These are phyloP conservation scores for Hirtodrosophila duncani DNA, from an alignment of 2,888 invertebrate species.

Conservation along the genomic window DNA sequence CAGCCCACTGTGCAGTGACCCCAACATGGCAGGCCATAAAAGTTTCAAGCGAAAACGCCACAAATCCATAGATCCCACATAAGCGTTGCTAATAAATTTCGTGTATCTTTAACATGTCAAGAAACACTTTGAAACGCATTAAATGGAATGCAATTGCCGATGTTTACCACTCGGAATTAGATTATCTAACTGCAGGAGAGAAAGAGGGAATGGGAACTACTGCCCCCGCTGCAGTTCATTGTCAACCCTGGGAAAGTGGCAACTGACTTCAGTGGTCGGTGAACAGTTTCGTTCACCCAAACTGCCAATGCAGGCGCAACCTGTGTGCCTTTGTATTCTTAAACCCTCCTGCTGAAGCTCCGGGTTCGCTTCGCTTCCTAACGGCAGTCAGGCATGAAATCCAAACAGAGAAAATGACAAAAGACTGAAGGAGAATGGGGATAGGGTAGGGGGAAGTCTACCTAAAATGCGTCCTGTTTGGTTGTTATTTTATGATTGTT, in stretches of 20 bases:
- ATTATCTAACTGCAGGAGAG: background rate
- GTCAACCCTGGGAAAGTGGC: constrained; percentile 20
- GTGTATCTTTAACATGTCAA: constrained; percentile 47
- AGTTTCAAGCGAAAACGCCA: no score
- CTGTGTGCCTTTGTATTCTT: constrained; percentile 16
- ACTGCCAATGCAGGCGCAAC: constrained; percentile 41
- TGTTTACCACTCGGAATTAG: constrained; percentile 24
- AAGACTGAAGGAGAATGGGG: background rate
- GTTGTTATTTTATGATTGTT: constrained; percentile 33
- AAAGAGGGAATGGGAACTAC: background rate
- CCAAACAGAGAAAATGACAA: constrained; percentile 33
- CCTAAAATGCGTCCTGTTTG: constrained; percentile 31
- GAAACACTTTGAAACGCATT: constrained; percentile 62
- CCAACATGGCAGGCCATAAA: no score
- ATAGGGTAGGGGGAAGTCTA: constrained; percentile 8
- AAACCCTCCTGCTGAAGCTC: background rate
- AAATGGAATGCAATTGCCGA: constrained; percentile 65
- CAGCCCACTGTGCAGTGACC: constrained; percentile 31
- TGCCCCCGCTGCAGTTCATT: background rate
- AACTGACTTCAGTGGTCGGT: no score
- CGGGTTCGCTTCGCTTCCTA: no score
- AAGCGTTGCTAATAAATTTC: constrained; percentile 46
- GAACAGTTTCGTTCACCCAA: constrained; percentile 2
- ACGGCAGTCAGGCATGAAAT: constrained; percentile 54
- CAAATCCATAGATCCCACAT: constrained; percentile 5